Conservation (phyloP, 2,113 vertebrate genomes). For the Monopterus albus region DNA sequence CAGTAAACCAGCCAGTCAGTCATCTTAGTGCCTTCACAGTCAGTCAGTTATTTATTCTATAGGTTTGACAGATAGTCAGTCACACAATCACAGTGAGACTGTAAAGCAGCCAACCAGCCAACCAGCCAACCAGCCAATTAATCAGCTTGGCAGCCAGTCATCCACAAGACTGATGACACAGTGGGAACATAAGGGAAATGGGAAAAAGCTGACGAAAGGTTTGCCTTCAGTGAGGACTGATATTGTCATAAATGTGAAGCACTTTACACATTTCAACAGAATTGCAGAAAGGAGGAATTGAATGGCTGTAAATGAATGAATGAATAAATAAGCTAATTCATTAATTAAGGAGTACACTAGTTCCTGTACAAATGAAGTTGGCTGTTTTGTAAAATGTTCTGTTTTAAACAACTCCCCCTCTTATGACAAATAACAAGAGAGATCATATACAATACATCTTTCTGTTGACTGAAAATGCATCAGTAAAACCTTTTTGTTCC, state of each 20-base stretch:
- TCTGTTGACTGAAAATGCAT: constrained; percentile 1
- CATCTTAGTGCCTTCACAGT: no score
- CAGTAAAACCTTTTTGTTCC: constrained; percentile 26
- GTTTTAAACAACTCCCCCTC: not conserved
- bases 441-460: constrained; percentile 8
- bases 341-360: not conserved
- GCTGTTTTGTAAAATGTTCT: not conserved
- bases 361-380: not conserved
- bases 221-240: constrained; percentile 48
- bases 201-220: constrained; percentile 58
- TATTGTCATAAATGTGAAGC: constrained; percentile 41
- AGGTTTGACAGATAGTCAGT: constrained; percentile 35
- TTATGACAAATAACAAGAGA: not conserved
- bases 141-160: constrained; percentile 67
- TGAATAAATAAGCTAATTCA: not conserved
- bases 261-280: constrained; percentile 31
- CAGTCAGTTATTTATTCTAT: constrained; percentile 38
- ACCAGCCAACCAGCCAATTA: constrained; percentile 67
- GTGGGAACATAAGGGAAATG: constrained; percentile 61
- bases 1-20: constrained; percentile 29
- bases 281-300: constrained; percentile 14
- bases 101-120: constrained; percentile 55
- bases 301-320: constrained; percentile 19
- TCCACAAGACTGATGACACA: constrained; percentile 65
- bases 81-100: constrained; percentile 42